Conservation (phyloP, 2,113 vertebrate species). For the Nibea albiflora region DNA sequence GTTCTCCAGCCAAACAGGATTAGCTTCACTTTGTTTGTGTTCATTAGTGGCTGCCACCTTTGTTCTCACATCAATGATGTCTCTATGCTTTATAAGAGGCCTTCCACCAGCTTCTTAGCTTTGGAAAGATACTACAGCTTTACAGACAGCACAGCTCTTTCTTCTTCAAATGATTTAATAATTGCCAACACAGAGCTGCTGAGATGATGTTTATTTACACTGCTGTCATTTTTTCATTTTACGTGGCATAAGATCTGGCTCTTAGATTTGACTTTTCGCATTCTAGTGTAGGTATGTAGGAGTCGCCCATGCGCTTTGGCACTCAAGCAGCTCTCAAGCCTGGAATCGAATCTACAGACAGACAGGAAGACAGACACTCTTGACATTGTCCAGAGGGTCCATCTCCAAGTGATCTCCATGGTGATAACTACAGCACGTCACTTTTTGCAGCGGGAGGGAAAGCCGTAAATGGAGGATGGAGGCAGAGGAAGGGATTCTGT, state of each 20-base stretch:
- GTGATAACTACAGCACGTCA: slow-evolving; percentile 70
- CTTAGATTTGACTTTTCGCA: slow-evolving; percentile 41
- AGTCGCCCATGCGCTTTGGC: slow-evolving; percentile 50
- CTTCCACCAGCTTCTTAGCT: not conserved
- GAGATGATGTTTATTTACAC: slow-evolving; percentile 27
- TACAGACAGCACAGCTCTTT: not conserved
- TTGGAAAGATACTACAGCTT: slow-evolving; percentile 13
- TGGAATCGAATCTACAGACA: slow-evolving; percentile 48
- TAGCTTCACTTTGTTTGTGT: slow-evolving; percentile 7
- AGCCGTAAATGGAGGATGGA: slow-evolving; percentile 29
- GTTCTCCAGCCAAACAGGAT: slow-evolving; percentile 18
- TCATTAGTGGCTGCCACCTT: slow-evolving; percentile 4
- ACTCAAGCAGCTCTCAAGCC: slow-evolving; percentile 37
- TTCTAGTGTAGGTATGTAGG: slow-evolving; percentile 26
- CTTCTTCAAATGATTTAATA: slow-evolving; percentile 6
- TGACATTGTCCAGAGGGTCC: slow-evolving; percentile 71
- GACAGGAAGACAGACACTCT: slow-evolving; percentile 32
- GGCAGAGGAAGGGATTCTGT: slow-evolving; percentile 33
- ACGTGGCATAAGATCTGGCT: slow-evolving; percentile 14
- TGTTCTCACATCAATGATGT: slow-evolving; percentile 7
- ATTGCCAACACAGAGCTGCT: slow-evolving; percentile 26
- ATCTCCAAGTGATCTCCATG: slow-evolving; percentile 66
- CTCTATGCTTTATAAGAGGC: slow-evolving; percentile 11
- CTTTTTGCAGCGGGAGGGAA: slow-evolving; percentile 44
- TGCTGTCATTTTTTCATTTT: slow-evolving; percentile 1